A percentile compares a stretch with the other conserved stretches of the same genome.
Evolutionary conservation across 1,140 invertebrate species (phyloP).

Genomic region (Drosophila orena): DNA sequence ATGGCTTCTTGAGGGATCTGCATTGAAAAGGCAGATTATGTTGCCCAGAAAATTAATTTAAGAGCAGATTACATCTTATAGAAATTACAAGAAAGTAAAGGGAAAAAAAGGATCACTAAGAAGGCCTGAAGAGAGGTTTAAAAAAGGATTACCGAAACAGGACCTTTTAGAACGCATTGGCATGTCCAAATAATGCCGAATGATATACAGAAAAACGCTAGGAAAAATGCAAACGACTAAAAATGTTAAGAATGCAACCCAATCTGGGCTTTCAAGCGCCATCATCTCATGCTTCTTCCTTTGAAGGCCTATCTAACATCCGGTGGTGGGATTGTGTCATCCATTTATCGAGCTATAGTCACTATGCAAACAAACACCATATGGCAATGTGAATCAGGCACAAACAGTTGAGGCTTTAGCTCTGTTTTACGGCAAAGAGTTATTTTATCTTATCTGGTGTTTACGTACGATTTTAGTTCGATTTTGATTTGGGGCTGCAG

Average conservation of each 20-base stretch:
- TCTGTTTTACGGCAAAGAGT: conserved; percentile 27
- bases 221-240: not conserved
- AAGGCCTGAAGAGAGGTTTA: not conserved
- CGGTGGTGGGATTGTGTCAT: conserved; percentile 26
- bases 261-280: not conserved
- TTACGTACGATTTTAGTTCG: conserved; percentile 42
- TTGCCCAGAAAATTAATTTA: not conserved
- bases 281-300: not conserved
- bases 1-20: not conserved
- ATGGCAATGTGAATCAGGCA: conserved; percentile 22
- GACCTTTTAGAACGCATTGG: no score
- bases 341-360: conserved; percentile 15
- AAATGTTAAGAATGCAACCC: not conserved
- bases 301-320: conserved; percentile 24
- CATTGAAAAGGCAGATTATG: not conserved
- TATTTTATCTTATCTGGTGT: conserved; percentile 47
- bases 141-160: not conserved
- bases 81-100: not conserved
- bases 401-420: conserved; percentile 29
- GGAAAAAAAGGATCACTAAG: not conserved
- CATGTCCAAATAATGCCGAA: no score
- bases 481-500: conserved; percentile 43
- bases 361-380: conserved; percentile 38
- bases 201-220: not conserved
- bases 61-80: not conserved